These are phyloP conservation scores for Fissipunctia ypsillon DNA, from an alignment of 2,888 invertebrate species.

Conservation along the genomic window DNA sequence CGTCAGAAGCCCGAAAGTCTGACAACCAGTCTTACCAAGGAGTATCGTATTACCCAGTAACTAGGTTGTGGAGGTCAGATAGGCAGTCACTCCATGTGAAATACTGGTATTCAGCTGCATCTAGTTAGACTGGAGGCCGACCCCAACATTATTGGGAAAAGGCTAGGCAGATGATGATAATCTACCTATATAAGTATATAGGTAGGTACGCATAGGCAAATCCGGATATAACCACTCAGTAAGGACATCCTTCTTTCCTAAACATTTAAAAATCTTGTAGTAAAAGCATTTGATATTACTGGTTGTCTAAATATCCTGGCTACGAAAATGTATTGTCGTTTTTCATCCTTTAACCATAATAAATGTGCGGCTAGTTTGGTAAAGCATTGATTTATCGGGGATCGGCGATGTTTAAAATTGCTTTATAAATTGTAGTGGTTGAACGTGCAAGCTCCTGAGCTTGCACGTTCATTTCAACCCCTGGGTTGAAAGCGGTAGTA, in stretches of 20 bases:
- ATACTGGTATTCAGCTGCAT: no score
- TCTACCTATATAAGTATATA: no score
- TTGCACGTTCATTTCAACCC: no score
- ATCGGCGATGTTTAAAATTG: conserved; percentile 74
- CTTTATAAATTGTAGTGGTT: conserved; percentile 71
- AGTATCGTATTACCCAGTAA: no score
- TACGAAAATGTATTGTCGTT: conserved; percentile 71
- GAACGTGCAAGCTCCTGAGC: conserved; percentile 58
- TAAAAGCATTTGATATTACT: neutral
- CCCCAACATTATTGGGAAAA: no score
- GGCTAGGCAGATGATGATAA: no score
- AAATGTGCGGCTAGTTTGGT: conserved; percentile 79
- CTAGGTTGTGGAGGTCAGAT: no score
- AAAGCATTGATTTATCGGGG: conserved; percentile 80
- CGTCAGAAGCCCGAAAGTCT: no score
- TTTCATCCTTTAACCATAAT: conserved; percentile 79
- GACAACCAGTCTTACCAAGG: no score
- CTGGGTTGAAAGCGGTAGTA: conserved; percentile 36
- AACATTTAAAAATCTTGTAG: neutral
- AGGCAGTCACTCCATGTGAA: no score
- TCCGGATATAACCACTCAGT: conserved; percentile 13
- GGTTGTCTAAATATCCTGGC: conserved; percentile 62
- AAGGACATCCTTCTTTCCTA: neutral
- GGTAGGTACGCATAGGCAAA: neutral
- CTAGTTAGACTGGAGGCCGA: no score